Evolutionary conservation across 2,888 invertebrate genomes (phyloP).

Genomic region (Ormyrus thymus): DNA sequence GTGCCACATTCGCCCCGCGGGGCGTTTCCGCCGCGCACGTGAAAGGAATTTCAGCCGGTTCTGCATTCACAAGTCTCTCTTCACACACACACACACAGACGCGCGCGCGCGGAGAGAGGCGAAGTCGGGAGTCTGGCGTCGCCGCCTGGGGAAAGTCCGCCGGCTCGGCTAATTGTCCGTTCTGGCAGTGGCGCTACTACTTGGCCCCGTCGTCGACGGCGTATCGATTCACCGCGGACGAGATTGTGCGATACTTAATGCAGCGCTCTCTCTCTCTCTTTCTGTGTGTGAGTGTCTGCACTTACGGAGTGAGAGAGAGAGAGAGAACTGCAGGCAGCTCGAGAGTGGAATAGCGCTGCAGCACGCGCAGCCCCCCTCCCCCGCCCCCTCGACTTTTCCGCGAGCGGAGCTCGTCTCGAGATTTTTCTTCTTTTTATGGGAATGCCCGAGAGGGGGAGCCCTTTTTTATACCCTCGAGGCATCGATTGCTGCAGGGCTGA

Average conservation of each 20-base stretch:
- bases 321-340: too few species aligned
- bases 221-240: conserved; percentile 33
- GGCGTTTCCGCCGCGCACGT: conserved; percentile 32
- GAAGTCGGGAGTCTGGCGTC: neutral
- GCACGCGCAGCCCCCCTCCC: too few species aligned
- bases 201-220: conserved; percentile 6
- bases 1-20: neutral
- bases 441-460: too few species aligned
- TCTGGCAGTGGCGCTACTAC: neutral
- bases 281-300: neutral
- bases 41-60: conserved; percentile 36
- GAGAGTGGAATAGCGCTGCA: too few species aligned
- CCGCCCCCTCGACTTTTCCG: too few species aligned
- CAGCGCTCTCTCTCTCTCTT: neutral
- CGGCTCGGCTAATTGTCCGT: conserved; percentile 21
- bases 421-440: too few species aligned
- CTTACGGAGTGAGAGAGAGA: too few species aligned
- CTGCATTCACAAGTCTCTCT: conserved; percentile 36
- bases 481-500: too few species aligned
- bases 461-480: too few species aligned
- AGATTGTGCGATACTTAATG: conserved; percentile 43
- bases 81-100: neutral
- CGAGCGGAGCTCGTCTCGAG: too few species aligned
- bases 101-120: too few species aligned
- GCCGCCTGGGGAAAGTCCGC: neutral